phyloP scores from a whole-genome alignment of 2,797 vertebrate genomes.

The Presbytis comata region DNA sequence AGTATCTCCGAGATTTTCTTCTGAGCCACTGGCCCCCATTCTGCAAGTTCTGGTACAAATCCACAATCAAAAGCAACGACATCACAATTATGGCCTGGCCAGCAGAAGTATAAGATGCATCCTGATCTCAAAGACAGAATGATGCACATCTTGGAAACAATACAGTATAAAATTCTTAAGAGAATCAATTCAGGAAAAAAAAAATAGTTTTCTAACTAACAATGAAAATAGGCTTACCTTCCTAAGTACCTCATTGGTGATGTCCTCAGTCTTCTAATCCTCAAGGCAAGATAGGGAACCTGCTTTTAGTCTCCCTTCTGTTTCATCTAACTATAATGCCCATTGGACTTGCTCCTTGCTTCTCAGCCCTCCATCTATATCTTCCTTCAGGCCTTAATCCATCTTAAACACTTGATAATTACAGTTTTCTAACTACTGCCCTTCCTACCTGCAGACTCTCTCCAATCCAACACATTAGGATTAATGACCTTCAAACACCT shows the following conservation, averaged over 20 bases:
- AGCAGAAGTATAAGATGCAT: not conserved
- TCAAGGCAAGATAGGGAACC: not conserved
- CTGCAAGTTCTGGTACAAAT: not conserved
- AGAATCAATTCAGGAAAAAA: not conserved
- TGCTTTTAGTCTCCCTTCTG: not conserved
- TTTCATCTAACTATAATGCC: not conserved
- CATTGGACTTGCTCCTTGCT: not conserved
- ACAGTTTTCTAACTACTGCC: not conserved
- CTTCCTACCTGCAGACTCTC: not conserved
- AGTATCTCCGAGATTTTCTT: not conserved
- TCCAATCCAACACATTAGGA: not conserved
- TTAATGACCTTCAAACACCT: not conserved
- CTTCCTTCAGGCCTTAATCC: not conserved
- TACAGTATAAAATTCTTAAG: not conserved
- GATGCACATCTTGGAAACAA: not conserved
- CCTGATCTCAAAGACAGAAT: not conserved
- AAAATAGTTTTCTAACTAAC: not conserved
- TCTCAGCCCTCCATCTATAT: too few relatives aligned
- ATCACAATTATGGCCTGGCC: not conserved
- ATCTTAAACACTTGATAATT: not conserved
- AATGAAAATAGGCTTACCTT: not conserved
- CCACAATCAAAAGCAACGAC: not conserved
- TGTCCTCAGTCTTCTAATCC: not conserved
- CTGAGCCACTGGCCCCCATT: not conserved
- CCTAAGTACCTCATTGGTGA: not conserved